These are phyloP conservation scores for Oceanodroma leucorhoa DNA, from an alignment of 2,797 vertebrate species.

Conservation along the genomic window DNA sequence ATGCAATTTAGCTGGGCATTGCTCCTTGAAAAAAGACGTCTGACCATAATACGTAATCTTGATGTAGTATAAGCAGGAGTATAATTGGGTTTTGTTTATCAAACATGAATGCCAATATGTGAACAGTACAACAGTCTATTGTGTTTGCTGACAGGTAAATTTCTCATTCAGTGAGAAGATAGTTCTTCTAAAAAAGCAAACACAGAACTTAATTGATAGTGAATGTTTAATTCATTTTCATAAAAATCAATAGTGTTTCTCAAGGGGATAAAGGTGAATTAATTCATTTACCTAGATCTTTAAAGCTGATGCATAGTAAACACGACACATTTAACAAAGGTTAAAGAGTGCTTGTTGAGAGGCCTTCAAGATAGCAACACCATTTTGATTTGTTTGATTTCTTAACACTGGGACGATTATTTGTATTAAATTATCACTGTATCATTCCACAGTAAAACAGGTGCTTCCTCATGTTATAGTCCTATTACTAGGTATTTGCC, in stretches of 20 bases:
- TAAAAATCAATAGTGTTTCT: conserved; percentile 80
- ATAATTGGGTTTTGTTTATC: conserved; percentile 67
- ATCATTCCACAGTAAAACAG: neutral
- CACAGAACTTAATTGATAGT: conserved; percentile 67
- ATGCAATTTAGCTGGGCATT: conserved; percentile 32
- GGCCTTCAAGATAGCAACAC: conserved; percentile 4
- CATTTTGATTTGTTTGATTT: conserved; percentile 44
- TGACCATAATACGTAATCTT: conserved; percentile 22
- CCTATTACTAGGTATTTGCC: neutral
- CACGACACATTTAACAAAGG: conserved; percentile 56
- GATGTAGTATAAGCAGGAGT: conserved; percentile 46
- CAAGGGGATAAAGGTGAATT: conserved; percentile 75
- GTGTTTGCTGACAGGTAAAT: conserved; percentile 42
- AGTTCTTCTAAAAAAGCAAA: conserved; percentile 20
- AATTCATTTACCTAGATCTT: conserved; percentile 77
- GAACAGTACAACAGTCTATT: conserved; percentile 1
- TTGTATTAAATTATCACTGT: neutral
- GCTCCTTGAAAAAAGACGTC: conserved; percentile 24
- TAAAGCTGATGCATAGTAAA: conserved; percentile 77
- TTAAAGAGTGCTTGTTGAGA: conserved; percentile 71
- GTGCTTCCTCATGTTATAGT: neutral
- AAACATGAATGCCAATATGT: conserved; percentile 28
- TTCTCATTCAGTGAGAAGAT: conserved; percentile 44
- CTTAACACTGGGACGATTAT: neutral
- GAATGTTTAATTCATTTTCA: conserved; percentile 78